Evolutionary conservation across 1,140 invertebrate genomes (phyloP), one percentile per base, ranked within the genome.

Genomic region (Trissolcus basalis): DNA sequence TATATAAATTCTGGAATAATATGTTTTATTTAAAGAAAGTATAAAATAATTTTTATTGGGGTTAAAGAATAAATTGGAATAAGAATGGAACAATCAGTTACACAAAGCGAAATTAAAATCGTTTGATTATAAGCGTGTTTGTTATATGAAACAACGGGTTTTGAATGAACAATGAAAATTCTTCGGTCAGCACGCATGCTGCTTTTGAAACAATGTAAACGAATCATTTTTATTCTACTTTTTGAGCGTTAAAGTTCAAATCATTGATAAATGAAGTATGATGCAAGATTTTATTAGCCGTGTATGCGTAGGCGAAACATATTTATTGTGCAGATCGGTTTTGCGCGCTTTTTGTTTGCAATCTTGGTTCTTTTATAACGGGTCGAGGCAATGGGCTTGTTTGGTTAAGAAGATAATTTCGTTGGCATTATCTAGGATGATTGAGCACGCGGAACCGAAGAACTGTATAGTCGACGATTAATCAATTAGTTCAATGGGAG

Each of bases 141-240:
- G 36, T 39, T n/a, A 47, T 16, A n/a, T 49, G 49, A 53, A 67
- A 67, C 64, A 51, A 67, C 51, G 27, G 44, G 48, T 59, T 64
- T 53, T 51, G 41, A 53, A 44, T 44, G 63, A 67, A 67, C 63
- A 67, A 67, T 67, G 50, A 47, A 67, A 56, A 67, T 56, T 50
- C 53, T 44, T 19, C 11, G 47, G 13, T 33, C 27, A 43, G 36
- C 50, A 39, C 53, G 33, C 33, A 47, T 13, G 41, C 15, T 35
- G 27, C 6, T 13, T 27, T 27, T 27, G 3, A 12, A 64, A 48
- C 48, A 64, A 64, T 14, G 45, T 16, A 16, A 5, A 11, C 44
- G 11, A 7, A 27, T 27, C 1, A 27, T 27, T 33, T 36, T 59
- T 49, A 13, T 36, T 16, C 10, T 36, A 43, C 6, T 33, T 13